Evolutionary conservation across 2,797 vertebrate genomes (phyloP), one percentile per base, ranked within the genome.

Genomic region (Lates japonicus): DNA sequence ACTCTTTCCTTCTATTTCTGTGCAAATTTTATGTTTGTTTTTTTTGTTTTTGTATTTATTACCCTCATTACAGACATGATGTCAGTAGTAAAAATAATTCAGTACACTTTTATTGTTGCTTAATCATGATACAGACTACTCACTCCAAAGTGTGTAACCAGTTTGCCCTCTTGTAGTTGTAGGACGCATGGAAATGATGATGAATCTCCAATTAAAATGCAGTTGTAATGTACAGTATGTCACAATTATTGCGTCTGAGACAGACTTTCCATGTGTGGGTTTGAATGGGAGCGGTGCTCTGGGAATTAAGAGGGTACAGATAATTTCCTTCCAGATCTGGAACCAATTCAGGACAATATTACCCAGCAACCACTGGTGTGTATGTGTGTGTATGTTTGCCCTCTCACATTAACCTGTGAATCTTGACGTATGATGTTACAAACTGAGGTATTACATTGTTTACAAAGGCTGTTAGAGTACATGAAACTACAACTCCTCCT

Each of bases 221-320:
- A 52, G 57, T 63, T 52, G 59, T 68, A 72, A 65, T 29, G 1
- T 80, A 59, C 76, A 75, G 69, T 51, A 7, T 74, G 78, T 84
- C 68, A 78, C 79, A 88, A 68, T 79, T 58, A 85, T 65, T 17
- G 25, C 6, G n/a, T 54, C 70, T 87, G 76, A 87, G 62, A 70
- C 20, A 1, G 14, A 88, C 62, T 93, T 91, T 93, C 90, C 90
- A 4, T 78, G 74, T 64, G 85, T 88, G 90, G 87, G 87, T 80
- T 78, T 59, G n/a, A 87, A 44, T 12, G 61, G 74, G 80, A 77
- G 82, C 62, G 80, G 81, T 62, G 16, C 72, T 10, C 42, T 1
- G 65, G 62, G 70, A 81, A 68, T 61, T 76, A 46, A 83, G 61
- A 60, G 25, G 42, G 78, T 51, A 20, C 73, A 70, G 42, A 48